Evolutionary conservation across 2,113 vertebrate species (phyloP), one percentile per base, ranked within the genome.

Genomic region (Tetrao urogallus): DNA sequence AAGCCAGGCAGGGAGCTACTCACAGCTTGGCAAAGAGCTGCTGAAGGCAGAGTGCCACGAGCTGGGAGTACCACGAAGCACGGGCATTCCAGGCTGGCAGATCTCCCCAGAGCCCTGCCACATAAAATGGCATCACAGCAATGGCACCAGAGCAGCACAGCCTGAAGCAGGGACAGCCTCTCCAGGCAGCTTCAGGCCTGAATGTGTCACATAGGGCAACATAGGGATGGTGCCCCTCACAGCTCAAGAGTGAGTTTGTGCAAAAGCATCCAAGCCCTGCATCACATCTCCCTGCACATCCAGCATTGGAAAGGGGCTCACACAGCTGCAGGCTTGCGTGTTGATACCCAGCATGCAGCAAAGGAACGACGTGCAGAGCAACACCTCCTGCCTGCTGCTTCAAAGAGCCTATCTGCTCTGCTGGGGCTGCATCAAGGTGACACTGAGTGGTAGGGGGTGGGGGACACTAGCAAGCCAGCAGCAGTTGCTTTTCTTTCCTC

Each of bases 371-470:
- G 9, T 5, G 63, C 57, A 79, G 70, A 81, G 70, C 11, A 83
- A 81, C 25, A 56, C 3, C 32, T 71, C 66, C 67, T 54, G 50
- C 71, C 69, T 54, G 38, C 69, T 34, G 90, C 82, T 76, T 84
- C 71, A 70, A 43, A 47, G 71, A 71, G 65, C 28, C 1, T 79
- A 67, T 54, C 38, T 47, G 82, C 11, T 74, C 60, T 24, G 34
- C 45, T 42, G 61, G 34, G 32, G 22, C 76, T 36, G 30, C 28
- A 8, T 8, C 89, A 87, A 92, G 90, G 94, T 88, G 92, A 93
- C 94, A 66, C 17, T 1, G 79, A 56, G 66, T 28, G 72, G 22
- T 20, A 74, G 78, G 24, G 78, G 76, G 30, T 42, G 63, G 86
- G 84, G 81, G 66, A 86, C 64, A 86, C 4, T 78, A 57, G 77